These are phyloP conservation scores for Gymnodraco acuticeps DNA, from an alignment of 2,797 vertebrate genomes.

Conservation along the genomic window DNA sequence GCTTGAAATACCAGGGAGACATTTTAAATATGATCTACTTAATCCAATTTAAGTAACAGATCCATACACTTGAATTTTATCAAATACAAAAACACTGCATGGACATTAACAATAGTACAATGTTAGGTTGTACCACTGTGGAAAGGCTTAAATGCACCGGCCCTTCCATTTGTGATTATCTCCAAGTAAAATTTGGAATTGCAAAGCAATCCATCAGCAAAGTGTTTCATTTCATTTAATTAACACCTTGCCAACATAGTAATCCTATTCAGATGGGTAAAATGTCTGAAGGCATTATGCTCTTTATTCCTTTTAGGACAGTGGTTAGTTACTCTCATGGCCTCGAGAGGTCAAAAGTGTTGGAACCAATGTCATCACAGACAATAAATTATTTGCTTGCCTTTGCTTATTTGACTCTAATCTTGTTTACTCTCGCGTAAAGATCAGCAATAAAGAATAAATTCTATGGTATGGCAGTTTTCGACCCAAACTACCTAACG, in stretches of 20 bases:
- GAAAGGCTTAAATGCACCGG: background rate
- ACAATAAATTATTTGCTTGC: background rate
- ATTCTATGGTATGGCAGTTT: background rate
- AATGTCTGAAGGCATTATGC: background rate
- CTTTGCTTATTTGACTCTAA: background rate
- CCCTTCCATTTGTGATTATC: background rate
- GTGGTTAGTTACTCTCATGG: background rate
- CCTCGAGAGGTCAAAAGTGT: background rate
- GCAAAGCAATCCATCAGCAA: background rate
- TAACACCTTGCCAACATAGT: background rate
- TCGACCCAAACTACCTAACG: background rate
- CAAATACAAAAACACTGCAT: background rate
- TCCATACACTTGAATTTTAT: background rate
- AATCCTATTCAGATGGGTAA: background rate
- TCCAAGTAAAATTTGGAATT: background rate
- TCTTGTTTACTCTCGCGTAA: background rate
- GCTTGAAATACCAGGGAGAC: background rate
- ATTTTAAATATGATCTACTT: background rate
- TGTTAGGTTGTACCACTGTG: background rate
- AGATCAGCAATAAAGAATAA: conserved; percentile 1
- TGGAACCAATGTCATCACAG: background rate
- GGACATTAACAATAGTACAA: background rate
- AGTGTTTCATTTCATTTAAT: background rate
- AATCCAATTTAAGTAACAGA: background rate
- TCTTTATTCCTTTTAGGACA: background rate